These are phyloP conservation scores for Dryocosmus kuriphilus DNA, from an alignment of 2,888 invertebrate genomes.

Conservation along the genomic window DNA sequence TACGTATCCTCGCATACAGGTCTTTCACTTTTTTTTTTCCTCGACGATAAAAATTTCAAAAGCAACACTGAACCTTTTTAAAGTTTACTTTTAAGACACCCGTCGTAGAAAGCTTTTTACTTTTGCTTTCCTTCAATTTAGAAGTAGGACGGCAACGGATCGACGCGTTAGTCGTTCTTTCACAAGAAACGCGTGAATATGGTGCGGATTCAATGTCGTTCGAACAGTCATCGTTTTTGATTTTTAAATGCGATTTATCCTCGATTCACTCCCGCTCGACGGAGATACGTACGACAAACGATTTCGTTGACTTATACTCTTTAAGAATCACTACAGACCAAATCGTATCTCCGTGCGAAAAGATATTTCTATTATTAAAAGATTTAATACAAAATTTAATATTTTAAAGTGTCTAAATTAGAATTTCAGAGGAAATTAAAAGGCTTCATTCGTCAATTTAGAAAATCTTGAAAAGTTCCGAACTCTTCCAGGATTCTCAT, in stretches of 20 bases:
- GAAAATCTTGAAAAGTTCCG: not conserved
- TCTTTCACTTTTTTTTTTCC: not conserved
- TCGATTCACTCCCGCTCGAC: not conserved
- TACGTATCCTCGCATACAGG: conserved; percentile 33
- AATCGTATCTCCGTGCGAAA: conserved; percentile 17
- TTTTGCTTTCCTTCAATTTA: conserved; percentile 1
- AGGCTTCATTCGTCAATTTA: not conserved
- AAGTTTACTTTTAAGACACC: conserved; percentile 1
- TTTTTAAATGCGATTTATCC: not conserved
- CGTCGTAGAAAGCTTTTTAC: not conserved
- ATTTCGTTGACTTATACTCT: conserved; percentile 8
- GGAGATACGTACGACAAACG: conserved; percentile 40
- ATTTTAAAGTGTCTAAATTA: too few relatives aligned
- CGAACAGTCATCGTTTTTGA: conserved; percentile 25
- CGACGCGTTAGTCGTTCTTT: conserved; percentile 55
- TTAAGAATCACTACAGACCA: conserved; percentile 22
- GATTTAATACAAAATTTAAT: not conserved
- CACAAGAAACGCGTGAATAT: conserved; percentile 15
- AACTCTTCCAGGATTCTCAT: not conserved
- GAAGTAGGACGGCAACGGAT: conserved; percentile 70
- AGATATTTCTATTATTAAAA: not conserved
- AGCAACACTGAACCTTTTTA: not conserved
- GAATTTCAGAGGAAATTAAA: not conserved
- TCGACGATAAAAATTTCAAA: conserved; percentile 12
- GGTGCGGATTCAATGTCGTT: conserved; percentile 33